A percentile compares a stretch with the other conserved stretches of the same genome.
These are phyloP conservation scores for Pelvicachromis taeniatus DNA, from an alignment of 2,113 vertebrate species.

Conservation along the genomic window DNA sequence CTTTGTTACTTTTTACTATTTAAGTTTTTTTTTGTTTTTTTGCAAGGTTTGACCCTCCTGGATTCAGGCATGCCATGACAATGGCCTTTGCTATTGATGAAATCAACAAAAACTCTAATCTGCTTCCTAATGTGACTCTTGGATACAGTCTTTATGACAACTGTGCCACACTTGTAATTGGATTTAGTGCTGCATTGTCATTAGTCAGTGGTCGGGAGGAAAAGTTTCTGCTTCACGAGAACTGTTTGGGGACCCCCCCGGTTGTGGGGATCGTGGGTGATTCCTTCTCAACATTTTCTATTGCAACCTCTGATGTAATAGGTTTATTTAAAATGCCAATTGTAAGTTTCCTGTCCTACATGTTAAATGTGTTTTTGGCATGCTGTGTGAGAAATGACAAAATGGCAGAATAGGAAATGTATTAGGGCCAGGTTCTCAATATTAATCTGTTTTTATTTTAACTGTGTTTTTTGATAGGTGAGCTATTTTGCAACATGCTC, in stretches of 20 bases:
- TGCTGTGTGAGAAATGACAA: background rate
- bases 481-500: slow-evolving; percentile 59
- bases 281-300: slow-evolving; percentile 60
- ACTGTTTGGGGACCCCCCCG: slow-evolving; percentile 45
- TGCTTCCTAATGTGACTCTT: slow-evolving; percentile 61
- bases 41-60: slow-evolving; percentile 52
- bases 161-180: slow-evolving; percentile 56
- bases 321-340: slow-evolving; percentile 61
- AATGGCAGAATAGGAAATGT: background rate
- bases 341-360: slow-evolving; percentile 25
- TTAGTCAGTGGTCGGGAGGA: slow-evolving; percentile 50
- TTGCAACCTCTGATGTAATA: slow-evolving; percentile 60
- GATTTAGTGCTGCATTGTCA: slow-evolving; percentile 55
- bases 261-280: slow-evolving; percentile 67
- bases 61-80: slow-evolving; percentile 58
- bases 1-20: background rate
- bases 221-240: background rate
- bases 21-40: fast-evolving
- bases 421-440: background rate
- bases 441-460: background rate
- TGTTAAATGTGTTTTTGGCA: background rate
- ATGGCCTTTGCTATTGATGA: slow-evolving; percentile 67
- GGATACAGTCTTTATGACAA: slow-evolving; percentile 69
- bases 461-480: slow-evolving; percentile 25
- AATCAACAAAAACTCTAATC: slow-evolving; percentile 55